Conservation (phyloP, 2,113 vertebrate species). For the Orcinus orca region DNA sequence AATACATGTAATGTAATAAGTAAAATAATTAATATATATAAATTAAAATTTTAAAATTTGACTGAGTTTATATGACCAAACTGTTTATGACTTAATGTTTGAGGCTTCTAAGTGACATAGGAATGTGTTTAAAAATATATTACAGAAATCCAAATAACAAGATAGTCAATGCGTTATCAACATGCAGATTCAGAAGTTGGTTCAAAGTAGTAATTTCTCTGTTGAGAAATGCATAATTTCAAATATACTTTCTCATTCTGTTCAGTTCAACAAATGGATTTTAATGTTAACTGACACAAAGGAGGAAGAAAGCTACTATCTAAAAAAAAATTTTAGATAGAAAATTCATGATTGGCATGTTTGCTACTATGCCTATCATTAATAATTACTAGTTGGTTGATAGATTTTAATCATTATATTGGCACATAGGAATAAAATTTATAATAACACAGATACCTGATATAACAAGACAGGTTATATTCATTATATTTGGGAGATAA, state of each 20-base stretch:
- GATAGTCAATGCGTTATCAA: not conserved
- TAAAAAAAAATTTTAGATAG: not conserved
- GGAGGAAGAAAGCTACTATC: not conserved
- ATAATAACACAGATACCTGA: not conserved
- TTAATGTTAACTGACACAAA: not conserved
- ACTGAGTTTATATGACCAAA: not conserved
- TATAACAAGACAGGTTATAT: not conserved
- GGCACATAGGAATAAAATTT: not conserved
- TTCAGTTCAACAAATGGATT: not conserved
- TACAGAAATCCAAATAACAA: not conserved
- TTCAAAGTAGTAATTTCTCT: constrained; percentile 17
- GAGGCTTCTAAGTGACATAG: not conserved
- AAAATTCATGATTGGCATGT: not conserved
- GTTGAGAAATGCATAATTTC: constrained; percentile 31
- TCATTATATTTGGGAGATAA: not conserved
- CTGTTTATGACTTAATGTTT: not conserved
- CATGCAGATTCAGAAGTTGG: not conserved
- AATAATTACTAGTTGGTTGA: not conserved
- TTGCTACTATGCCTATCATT: not conserved
- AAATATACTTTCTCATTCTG: constrained; percentile 24
- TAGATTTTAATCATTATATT: not conserved
- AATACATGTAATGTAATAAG: not conserved
- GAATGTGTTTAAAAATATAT: not conserved
- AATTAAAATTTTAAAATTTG: not conserved
- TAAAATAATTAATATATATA: not conserved